Conservation (phyloP, 2,797 vertebrate genomes). For the Lagorchestes hirsutus region DNA sequence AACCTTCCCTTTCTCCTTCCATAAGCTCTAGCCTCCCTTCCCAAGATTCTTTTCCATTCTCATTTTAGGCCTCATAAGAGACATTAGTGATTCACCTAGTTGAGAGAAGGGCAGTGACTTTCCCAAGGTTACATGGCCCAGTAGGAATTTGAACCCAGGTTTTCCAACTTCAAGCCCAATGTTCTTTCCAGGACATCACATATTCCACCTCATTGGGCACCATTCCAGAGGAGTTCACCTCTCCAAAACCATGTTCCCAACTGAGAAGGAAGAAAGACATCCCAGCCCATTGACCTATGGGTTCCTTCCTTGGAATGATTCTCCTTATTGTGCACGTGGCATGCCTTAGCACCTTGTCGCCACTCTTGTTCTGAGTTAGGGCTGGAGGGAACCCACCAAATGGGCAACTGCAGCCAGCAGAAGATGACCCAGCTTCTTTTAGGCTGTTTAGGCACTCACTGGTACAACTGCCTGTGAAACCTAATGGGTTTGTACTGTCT, state of each 20-base stretch:
- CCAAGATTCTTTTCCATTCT: slow-evolving; percentile 53
- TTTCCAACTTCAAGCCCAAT: not conserved
- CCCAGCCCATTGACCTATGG: slow-evolving; percentile 32
- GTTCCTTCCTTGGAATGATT: slow-evolving; percentile 36
- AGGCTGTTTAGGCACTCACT: slow-evolving; percentile 48
- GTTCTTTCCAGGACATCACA: not conserved
- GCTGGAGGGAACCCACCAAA: not conserved
- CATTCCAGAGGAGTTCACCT: slow-evolving; percentile 55
- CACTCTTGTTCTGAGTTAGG: slow-evolving; percentile 49
- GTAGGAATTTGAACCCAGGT: not conserved
- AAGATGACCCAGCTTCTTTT: slow-evolving; percentile 37
- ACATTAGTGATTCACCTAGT: not conserved
- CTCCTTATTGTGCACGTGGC: slow-evolving; percentile 25
- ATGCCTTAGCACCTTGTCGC: slow-evolving; percentile 43
- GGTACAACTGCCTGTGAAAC: slow-evolving; percentile 54
- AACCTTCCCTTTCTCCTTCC: slow-evolving; percentile 42
- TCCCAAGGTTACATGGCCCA: not conserved
- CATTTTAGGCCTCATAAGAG: slow-evolving; percentile 2
- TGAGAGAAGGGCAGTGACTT: not conserved
- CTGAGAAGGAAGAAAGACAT: slow-evolving; percentile 47
- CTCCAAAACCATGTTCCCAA: slow-evolving; percentile 49
- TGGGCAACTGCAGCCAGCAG: slow-evolving; percentile 13
- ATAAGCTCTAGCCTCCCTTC: slow-evolving; percentile 51
- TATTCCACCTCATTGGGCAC: slow-evolving; percentile 29
- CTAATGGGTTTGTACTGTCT: slow-evolving; percentile 47